phyloP scores from a whole-genome alignment of 2,113 vertebrate genomes.

The Burhinus oedicnemus region DNA sequence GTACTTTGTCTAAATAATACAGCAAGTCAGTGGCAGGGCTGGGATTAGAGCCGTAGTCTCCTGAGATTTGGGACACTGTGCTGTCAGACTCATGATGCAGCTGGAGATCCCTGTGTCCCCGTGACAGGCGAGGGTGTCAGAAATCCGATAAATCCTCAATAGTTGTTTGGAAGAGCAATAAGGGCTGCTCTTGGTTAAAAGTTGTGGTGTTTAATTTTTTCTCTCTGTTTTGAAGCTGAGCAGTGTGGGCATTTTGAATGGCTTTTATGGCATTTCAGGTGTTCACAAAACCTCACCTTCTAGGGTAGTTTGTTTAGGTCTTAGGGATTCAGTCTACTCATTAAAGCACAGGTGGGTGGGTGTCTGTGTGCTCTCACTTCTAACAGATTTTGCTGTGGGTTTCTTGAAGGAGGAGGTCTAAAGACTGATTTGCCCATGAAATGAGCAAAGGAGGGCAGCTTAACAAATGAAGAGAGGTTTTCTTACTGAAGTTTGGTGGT shows the following conservation, averaged over 20 bases:
- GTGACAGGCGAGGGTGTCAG: background rate
- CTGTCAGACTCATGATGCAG: background rate
- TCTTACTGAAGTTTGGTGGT: rapidly evolving
- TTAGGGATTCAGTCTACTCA: rapidly evolving
- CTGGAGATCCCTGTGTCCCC: rapidly evolving
- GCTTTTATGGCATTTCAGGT: background rate
- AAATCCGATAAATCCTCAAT: background rate
- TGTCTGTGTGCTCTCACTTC: rapidly evolving
- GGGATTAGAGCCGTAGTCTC: background rate
- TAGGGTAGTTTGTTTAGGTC: background rate
- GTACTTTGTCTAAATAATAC: rapidly evolving
- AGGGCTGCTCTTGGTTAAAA: background rate
- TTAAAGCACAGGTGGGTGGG: background rate
- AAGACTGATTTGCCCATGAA: background rate
- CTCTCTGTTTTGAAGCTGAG: background rate
- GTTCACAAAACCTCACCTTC: background rate
- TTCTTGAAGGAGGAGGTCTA: rapidly evolving
- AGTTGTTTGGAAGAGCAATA: background rate
- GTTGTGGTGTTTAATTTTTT: background rate
- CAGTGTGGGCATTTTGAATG: rapidly evolving
- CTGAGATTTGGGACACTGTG: background rate
- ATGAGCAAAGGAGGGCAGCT: background rate
- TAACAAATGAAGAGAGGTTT: background rate
- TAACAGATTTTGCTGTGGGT: background rate
- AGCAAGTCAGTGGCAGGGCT: background rate